Evolutionary conservation across 1,140 invertebrate species (phyloP).

Genomic region (Meloidogyne chitwoodi): DNA sequence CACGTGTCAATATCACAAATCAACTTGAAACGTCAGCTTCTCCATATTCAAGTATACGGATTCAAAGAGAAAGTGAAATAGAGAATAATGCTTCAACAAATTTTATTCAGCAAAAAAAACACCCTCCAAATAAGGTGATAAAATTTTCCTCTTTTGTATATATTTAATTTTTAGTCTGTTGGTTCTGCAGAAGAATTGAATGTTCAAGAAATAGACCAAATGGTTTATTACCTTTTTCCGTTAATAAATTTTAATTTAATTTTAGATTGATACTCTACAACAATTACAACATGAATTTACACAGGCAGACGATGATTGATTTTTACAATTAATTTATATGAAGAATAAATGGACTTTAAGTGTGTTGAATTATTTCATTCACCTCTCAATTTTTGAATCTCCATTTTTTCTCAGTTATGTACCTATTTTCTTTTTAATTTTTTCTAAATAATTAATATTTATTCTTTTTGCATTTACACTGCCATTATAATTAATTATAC

Average conservation of each 20-base stretch:
- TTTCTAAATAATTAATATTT: background rate
- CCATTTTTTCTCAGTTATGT: background rate
- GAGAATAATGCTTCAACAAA: background rate
- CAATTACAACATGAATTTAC: slow-evolving; percentile 37
- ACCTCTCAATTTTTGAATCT: background rate
- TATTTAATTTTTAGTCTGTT: slow-evolving; percentile 13
- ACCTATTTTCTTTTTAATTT: background rate
- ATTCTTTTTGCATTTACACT: background rate
- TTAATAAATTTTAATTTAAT: background rate
- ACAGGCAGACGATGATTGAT: slow-evolving; percentile 14
- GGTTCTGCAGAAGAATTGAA: slow-evolving; percentile 31
- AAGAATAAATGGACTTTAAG: background rate
- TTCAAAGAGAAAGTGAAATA: background rate
- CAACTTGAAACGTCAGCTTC: slow-evolving; percentile 13
- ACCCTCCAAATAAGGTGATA: background rate
- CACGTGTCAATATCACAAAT: slow-evolving; percentile 28
- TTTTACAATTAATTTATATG: background rate
- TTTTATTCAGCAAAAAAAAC: background rate
- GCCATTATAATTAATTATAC: background rate
- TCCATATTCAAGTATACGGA: slow-evolving; percentile 26
- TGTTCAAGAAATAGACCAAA: slow-evolving; percentile 33
- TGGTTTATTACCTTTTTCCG: background rate
- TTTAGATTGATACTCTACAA: slow-evolving; percentile 31
- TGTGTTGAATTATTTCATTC: background rate
- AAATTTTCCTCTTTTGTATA: background rate